Conservation (phyloP, 2,888 invertebrate species). For the Rosalia funebris region DNA sequence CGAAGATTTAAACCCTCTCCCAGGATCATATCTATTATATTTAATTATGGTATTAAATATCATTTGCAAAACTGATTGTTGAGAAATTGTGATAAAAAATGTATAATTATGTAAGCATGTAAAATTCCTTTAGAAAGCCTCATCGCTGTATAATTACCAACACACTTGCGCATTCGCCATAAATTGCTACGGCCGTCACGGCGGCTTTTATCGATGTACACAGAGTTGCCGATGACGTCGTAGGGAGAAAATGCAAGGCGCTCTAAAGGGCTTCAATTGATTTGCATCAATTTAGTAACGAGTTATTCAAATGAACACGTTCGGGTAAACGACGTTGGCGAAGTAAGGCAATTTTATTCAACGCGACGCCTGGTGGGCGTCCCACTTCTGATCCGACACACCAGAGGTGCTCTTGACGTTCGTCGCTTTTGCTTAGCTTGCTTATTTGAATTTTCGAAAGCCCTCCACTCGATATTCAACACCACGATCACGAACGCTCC, state of each 20-base stretch:
- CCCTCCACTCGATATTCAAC: conserved; percentile 20
- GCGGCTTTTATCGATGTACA: conserved; percentile 1
- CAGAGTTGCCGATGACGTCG: conserved; percentile 10
- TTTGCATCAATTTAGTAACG: conserved; percentile 49
- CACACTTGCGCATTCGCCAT: neutral
- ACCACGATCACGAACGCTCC: conserved; percentile 5
- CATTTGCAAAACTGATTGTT: no score
- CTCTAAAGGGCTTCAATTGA: conserved; percentile 56
- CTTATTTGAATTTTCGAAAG: conserved; percentile 27
- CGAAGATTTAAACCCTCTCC: no score
- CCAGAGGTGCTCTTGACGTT: conserved; percentile 18
- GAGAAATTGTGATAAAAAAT: no score
- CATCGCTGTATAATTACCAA: no score
- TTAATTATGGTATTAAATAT: no score
- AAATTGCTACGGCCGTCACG: neutral
- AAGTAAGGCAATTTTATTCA: conserved; percentile 33
- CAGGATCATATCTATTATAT: no score
- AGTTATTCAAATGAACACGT: conserved; percentile 36
- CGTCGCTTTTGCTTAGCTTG: conserved; percentile 32
- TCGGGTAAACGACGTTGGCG: conserved; percentile 34
- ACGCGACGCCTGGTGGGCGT: conserved; percentile 31
- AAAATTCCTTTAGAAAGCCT: no score
- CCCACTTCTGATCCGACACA: conserved; percentile 33
- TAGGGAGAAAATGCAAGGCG: conserved; percentile 10
- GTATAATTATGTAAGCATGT: no score